Conservation (phyloP, 1,140 invertebrate genomes). For the Oreohelix idahoensis region DNA sequence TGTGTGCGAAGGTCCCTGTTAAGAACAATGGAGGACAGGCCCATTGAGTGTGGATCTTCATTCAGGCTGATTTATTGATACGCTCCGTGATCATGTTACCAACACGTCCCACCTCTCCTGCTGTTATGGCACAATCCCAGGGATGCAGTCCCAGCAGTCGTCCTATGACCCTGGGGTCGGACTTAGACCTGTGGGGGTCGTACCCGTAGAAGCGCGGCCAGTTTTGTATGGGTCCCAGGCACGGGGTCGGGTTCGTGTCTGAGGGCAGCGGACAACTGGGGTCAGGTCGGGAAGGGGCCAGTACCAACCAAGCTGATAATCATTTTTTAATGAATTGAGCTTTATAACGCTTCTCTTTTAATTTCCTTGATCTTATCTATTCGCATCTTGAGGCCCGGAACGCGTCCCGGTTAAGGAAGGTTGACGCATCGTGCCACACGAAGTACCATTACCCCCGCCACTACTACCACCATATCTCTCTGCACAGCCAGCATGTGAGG, state of each 20-base stretch:
- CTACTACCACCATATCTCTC: background rate
- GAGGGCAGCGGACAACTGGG: slow-evolving; percentile 40
- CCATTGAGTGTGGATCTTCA: background rate
- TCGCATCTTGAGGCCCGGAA: slow-evolving; percentile 13
- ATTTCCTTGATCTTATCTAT: slow-evolving; percentile 40
- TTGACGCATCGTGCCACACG: slow-evolving; percentile 42
- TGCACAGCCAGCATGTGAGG: background rate
- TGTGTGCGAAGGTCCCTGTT: background rate
- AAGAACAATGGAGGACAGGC: background rate
- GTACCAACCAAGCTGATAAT: slow-evolving; percentile 35
- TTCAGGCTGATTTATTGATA: background rate
- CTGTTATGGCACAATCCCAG: background rate
- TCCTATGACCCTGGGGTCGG: background rate
- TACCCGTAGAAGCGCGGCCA: background rate
- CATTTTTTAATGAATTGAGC: slow-evolving; percentile 49
- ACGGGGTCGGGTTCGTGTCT: slow-evolving; percentile 40
- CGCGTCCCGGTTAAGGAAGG: slow-evolving; percentile 8
- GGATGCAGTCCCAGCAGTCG: background rate
- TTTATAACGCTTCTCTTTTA: slow-evolving; percentile 38
- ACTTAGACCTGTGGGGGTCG: background rate
- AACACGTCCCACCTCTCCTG: background rate
- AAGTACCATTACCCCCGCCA: background rate
- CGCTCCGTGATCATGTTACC: background rate
- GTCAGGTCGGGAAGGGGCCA: slow-evolving; percentile 40
- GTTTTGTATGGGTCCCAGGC: slow-evolving; percentile 48